phyloP scores from a whole-genome alignment of 2,797 vertebrate genomes.

The Falco concolor region DNA sequence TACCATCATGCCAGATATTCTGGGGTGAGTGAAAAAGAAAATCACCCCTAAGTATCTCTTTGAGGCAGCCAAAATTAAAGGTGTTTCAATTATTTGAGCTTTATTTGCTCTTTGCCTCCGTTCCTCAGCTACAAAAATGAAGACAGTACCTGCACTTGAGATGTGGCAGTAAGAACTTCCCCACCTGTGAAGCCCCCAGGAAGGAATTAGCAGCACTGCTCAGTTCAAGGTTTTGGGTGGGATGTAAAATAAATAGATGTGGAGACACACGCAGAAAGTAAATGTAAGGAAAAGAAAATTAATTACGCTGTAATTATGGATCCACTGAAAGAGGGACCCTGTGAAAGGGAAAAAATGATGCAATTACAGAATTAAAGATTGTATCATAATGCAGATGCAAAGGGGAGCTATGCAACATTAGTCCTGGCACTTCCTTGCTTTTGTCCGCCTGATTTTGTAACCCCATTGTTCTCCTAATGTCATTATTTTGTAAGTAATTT shows the following conservation, averaged over 20 bases:
- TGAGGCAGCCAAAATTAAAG: background rate
- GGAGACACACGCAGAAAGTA: background rate
- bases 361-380: constrained; percentile 48
- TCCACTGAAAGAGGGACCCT: background rate
- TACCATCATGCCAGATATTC: background rate
- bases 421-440: background rate
- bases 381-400: constrained; percentile 35
- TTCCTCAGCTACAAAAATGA: background rate
- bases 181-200: background rate
- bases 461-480: constrained; percentile 12
- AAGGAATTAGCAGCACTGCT: background rate
- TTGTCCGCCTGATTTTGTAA: background rate
- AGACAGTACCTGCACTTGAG: background rate
- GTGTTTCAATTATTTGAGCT: background rate
- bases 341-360: constrained; percentile 20
- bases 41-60: background rate
- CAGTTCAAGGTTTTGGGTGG: background rate
- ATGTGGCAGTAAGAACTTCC: background rate
- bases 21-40: background rate
- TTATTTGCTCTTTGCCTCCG: background rate
- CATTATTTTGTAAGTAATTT: constrained; percentile 38
- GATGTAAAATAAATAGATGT: background rate
- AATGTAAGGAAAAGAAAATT: background rate
- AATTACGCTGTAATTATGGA: constrained; percentile 19
- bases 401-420: background rate